phyloP scores from a whole-genome alignment of 2,113 vertebrate genomes.

The Serilophus lunatus region DNA sequence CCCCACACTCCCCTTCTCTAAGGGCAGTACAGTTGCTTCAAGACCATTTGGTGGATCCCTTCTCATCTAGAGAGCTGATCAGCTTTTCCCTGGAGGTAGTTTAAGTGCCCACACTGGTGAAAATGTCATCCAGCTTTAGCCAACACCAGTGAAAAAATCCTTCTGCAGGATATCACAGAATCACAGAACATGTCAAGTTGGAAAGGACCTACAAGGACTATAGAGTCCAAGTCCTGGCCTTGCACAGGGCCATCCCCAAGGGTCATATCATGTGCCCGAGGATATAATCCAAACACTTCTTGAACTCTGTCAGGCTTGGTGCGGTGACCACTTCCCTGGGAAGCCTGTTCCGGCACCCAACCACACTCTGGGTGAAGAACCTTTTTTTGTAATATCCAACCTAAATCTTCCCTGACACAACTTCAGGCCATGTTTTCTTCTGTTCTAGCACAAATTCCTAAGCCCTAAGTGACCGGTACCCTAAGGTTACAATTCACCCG shows the following conservation, averaged over 20 bases:
- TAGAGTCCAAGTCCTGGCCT: too few species aligned
- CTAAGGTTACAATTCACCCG: not conserved
- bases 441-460: not conserved
- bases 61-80: not conserved
- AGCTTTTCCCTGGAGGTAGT: not conserved
- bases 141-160: not conserved
- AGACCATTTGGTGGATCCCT: not conserved
- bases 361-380: too few species aligned
- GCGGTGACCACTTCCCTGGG: too few species aligned
- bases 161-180: not conserved
- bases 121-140: not conserved
- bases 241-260: too few species aligned
- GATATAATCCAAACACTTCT: too few species aligned
- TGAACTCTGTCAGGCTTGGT: too few species aligned
- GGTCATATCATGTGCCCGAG: too few species aligned
- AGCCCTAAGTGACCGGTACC: rapidly evolving
- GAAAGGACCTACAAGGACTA: too few species aligned
- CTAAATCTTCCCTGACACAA: too few species aligned
- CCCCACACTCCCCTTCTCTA: not conserved
- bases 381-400: too few species aligned
- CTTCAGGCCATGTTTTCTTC: not conserved
- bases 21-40: not conserved
- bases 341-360: too few species aligned
- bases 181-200: too few species aligned
- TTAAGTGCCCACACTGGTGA: not conserved